phyloP scores from a whole-genome alignment of 2,888 invertebrate species.

The Anagyrus pseudococci region DNA sequence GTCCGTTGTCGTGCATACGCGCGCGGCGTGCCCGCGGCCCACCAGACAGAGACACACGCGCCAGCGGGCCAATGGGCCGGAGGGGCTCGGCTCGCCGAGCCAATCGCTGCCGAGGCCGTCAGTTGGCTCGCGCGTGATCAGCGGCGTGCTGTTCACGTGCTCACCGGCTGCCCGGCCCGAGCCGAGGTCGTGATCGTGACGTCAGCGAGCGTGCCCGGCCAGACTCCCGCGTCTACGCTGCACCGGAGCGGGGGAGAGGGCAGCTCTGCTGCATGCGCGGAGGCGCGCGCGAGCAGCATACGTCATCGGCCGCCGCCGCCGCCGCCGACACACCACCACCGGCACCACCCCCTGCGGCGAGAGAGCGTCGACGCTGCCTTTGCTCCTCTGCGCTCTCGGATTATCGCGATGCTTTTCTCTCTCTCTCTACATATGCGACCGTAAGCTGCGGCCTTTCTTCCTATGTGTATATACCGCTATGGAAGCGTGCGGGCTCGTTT shows the following conservation, averaged over 20 bases:
- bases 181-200: constrained; percentile 73
- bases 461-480: too few relatives aligned
- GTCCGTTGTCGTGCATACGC: constrained; percentile 32
- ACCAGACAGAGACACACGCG: constrained; percentile 54
- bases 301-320: too few relatives aligned
- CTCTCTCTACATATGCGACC: too few relatives aligned
- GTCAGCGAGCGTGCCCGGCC: constrained; percentile 62
- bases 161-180: constrained; percentile 77
- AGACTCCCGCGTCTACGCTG: neutral
- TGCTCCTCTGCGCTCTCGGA: too few relatives aligned
- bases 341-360: too few relatives aligned
- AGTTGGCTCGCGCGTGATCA: constrained; percentile 80
- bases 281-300: too few relatives aligned
- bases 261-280: too few relatives aligned
- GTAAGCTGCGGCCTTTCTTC: too few relatives aligned
- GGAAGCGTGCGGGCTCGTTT: too few relatives aligned
- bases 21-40: constrained; percentile 55
- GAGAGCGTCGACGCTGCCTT: too few relatives aligned
- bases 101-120: constrained; percentile 70
- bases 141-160: constrained; percentile 84
- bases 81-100: constrained; percentile 76
- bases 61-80: constrained; percentile 65
- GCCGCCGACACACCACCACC: neutral
- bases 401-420: too few relatives aligned
- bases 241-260: too few relatives aligned